Base-by-base conservation (phyloP, 2,113 vertebrate genomes). In the Bothrops jararaca region DNA sequence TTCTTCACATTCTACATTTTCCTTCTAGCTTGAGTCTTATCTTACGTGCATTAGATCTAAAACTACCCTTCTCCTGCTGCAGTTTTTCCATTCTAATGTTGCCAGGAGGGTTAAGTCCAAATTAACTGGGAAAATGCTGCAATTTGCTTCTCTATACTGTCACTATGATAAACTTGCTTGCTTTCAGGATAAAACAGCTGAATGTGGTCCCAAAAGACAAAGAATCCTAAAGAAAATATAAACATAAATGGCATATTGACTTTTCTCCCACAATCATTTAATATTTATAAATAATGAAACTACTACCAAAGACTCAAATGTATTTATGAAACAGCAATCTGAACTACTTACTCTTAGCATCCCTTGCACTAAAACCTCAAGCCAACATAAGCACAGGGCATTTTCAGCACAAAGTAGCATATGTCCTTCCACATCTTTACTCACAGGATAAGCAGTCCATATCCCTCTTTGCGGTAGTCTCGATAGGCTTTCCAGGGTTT, bases 401-500 rank as follows among this genome's bases (percentile, higher is more conserved):
- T 85, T 85, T 42, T 48, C 57, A 57, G 53, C 29, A 48, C 23
- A 45, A 89, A n/a, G 4, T 0, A 2, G 8, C 34, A 12, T 15
- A 13, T 50, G 26, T 29, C 22, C 13, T 23, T 5, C 9, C 13
- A 26, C 1, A 8, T n/a, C 6, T 12, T 48, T 92, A 95, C 98
- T 98, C 93, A 99, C 99, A 99, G 96, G 86, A 99, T 98, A 15
- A 99, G 98, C 74, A 99, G 98, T 50, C 99, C 99, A 90, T 99
- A 99, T 91, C 98, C 98, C 91, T 99, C 99, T 90, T 97, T 86
- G n/a, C 99, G 97, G 60, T 99, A 95, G 96, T 99, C 99, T 80
- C 99, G 98, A 96, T 99, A 99, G 23, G 99, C 99, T 97, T 98
- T 99, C 99, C 99, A 99, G 0, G 99, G 99, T 93, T 99, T 99